phyloP scores from a whole-genome alignment of 2,113 vertebrate species.

The Zapornia atra region DNA sequence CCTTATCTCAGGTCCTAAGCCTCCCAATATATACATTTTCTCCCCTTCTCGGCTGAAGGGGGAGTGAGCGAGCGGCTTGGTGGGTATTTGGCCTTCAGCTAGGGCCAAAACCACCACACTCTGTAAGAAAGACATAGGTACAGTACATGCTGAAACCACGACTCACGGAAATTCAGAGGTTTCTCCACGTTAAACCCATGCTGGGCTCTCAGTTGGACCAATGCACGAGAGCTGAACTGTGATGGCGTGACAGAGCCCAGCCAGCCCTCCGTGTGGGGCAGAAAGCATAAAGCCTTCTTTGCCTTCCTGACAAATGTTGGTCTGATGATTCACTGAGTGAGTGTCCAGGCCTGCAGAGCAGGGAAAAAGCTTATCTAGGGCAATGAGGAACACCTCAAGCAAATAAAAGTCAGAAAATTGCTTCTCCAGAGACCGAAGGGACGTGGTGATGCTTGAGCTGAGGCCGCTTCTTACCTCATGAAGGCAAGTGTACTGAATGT shows the following conservation, averaged over 20 bases:
- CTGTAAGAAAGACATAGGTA: background rate
- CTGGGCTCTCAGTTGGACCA: background rate
- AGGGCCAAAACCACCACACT: no score
- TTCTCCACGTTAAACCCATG: background rate
- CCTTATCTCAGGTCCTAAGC: no score
- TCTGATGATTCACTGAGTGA: background rate
- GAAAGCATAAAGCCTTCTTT: background rate
- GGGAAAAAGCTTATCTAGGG: background rate
- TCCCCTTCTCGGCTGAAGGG: no score
- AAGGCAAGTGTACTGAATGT: conserved; percentile 94
- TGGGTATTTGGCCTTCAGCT: no score
- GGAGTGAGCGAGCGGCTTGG: no score
- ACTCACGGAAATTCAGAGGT: background rate
- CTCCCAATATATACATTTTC: no score
- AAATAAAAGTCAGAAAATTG: background rate
- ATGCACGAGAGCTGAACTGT: background rate
- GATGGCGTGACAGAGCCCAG: background rate
- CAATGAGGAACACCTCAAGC: background rate
- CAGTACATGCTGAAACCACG: background rate
- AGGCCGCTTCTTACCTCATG: conserved; percentile 85
- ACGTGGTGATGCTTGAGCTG: background rate
- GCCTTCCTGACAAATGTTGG: background rate
- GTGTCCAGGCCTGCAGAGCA: background rate
- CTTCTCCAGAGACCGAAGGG: background rate
- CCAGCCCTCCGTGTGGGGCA: fast-evolving